Percentiles rank a stretch among this genome's conserved stretches.
These are phyloP conservation scores for Cataglyphis albicans DNA, from an alignment of 2,888 invertebrate genomes.

Conservation along the genomic window DNA sequence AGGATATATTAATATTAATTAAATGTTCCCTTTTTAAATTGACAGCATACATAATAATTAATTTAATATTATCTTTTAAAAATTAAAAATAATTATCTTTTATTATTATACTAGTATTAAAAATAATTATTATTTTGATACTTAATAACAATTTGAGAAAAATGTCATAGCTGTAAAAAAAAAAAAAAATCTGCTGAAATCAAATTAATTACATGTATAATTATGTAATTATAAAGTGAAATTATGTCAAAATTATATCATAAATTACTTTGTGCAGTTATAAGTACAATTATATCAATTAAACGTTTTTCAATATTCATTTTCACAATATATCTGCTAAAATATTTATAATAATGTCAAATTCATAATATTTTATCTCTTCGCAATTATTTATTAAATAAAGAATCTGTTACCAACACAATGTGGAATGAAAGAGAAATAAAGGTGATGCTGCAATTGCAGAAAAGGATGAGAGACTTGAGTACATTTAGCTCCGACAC, in stretches of 20 bases:
- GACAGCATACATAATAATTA: background rate
- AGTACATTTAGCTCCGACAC: background rate
- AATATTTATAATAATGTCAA: background rate
- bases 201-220: background rate
- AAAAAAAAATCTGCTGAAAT: background rate
- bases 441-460: conserved; percentile 39
- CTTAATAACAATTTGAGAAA: background rate
- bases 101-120: background rate
- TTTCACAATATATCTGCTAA: background rate
- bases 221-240: background rate
- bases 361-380: no score
- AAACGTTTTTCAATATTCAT: background rate
- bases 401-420: conserved; percentile 32
- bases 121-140: conserved; percentile 12
- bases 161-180: background rate
- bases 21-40: background rate
- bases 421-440: background rate
- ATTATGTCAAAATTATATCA: background rate
- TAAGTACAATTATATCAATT: background rate
- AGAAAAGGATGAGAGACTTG: conserved; percentile 38
- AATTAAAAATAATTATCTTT: background rate
- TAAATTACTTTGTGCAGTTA: conserved; percentile 12
- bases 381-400: conserved; percentile 22
- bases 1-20: background rate
- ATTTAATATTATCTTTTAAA: conserved; percentile 5